A percentile compares a stretch with the other conserved stretches of the same genome.
These are phyloP conservation scores for Squalus acanthias DNA, from an alignment of 2,797 vertebrate species.

Conservation along the genomic window DNA sequence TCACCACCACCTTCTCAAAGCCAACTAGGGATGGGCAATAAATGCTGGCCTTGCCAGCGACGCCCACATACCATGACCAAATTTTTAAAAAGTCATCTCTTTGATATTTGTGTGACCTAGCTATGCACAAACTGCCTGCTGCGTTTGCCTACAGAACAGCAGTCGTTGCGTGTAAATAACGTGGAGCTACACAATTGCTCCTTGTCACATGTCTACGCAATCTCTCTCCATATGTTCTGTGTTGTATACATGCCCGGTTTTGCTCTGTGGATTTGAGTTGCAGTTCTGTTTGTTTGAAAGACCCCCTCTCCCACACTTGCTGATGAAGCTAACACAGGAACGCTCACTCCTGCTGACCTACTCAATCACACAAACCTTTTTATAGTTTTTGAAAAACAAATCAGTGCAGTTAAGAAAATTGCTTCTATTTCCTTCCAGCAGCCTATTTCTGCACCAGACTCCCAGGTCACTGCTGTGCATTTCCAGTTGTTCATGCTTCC, in stretches of 20 bases:
- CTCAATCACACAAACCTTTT: background rate
- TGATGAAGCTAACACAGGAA: background rate
- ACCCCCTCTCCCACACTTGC: too few relatives aligned
- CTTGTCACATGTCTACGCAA: background rate
- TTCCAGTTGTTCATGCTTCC: too few relatives aligned
- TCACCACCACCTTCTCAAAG: too few relatives aligned
- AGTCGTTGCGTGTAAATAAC: background rate
- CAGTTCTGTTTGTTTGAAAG: background rate
- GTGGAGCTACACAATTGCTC: background rate
- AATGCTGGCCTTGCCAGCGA: too few relatives aligned
- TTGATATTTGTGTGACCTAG: background rate
- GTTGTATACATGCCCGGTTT: background rate
- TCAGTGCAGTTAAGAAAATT: too few relatives aligned
- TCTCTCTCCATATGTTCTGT: background rate
- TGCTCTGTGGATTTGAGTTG: background rate
- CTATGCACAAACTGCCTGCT: background rate
- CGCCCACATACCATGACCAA: too few relatives aligned
- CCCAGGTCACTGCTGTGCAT: too few relatives aligned
- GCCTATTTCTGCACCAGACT: too few relatives aligned
- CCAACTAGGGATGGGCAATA: too few relatives aligned
- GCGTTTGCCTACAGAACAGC: background rate
- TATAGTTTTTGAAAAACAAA: too few relatives aligned
- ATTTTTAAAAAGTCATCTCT: background rate
- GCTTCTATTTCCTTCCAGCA: too few relatives aligned
- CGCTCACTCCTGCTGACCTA: background rate